These are phyloP conservation scores for Drosophila tanythrix DNA, from an alignment of 2,888 invertebrate genomes.

Conservation along the genomic window DNA sequence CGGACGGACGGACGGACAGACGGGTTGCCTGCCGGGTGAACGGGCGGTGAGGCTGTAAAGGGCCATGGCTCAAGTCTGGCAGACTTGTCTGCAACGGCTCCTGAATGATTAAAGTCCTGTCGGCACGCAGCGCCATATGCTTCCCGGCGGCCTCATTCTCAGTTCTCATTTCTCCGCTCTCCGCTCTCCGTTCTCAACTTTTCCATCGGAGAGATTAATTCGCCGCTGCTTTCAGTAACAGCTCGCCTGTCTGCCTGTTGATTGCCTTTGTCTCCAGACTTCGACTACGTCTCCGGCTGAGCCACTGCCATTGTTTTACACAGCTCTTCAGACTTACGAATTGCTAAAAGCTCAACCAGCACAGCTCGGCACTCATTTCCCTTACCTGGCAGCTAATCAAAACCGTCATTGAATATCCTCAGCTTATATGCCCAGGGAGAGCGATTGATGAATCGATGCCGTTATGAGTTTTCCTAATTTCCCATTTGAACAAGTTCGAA, in stretches of 20 bases:
- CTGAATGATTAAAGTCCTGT: constrained; percentile 76
- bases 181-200: neutral
- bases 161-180: constrained; percentile 1
- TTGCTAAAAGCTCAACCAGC: neutral
- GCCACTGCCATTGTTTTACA: constrained; percentile 7
- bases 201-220: constrained; percentile 51
- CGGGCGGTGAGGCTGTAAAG: neutral
- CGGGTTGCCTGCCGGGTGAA: neutral
- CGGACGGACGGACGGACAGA: neutral
- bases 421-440: neutral
- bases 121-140: constrained; percentile 71
- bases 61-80: constrained; percentile 22
- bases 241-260: constrained; percentile 42
- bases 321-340: neutral
- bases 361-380: neutral
- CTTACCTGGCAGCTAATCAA: neutral
- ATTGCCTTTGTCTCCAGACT: constrained; percentile 34
- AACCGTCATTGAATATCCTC: neutral
- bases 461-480: neutral
- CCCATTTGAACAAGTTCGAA: neutral
- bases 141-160: constrained; percentile 40
- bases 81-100: constrained; percentile 44
- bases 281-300: constrained; percentile 2
- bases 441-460: neutral
- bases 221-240: constrained; percentile 37